Percentiles rank a stretch among this genome's conserved stretches.
These are phyloP conservation scores for Prionace glauca DNA, from an alignment of 2,797 vertebrate genomes.

Conservation along the genomic window DNA sequence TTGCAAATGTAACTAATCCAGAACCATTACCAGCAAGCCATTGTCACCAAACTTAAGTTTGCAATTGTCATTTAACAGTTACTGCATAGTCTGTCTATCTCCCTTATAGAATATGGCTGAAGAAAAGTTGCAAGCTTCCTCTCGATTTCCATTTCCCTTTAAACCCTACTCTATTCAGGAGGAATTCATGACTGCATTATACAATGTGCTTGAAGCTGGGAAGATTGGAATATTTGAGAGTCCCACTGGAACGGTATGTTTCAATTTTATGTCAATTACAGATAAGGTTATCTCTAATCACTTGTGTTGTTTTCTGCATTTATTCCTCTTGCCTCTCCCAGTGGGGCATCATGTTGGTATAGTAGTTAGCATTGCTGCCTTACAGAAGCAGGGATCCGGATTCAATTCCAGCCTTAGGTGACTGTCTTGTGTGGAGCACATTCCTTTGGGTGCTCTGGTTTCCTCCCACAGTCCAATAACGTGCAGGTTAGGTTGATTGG, in stretches of 20 bases:
- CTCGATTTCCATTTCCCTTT: slow-evolving; percentile 80
- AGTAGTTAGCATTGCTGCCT: too few relatives aligned
- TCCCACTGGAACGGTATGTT: slow-evolving; percentile 87
- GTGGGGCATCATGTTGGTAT: too few relatives aligned
- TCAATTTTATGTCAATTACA: not conserved
- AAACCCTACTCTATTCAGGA: slow-evolving; percentile 83
- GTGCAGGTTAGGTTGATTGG: too few relatives aligned
- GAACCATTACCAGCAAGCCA: not conserved
- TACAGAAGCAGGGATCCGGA: too few relatives aligned
- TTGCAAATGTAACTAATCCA: not conserved
- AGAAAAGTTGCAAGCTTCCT: not conserved
- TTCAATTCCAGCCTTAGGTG: too few relatives aligned
- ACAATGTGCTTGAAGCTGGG: slow-evolving; percentile 72
- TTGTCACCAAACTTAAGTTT: too few relatives aligned
- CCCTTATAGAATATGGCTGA: slow-evolving; percentile 15
- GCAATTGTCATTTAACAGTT: too few relatives aligned
- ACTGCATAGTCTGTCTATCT: not conserved
- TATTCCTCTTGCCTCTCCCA: too few relatives aligned
- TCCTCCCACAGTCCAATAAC: too few relatives aligned
- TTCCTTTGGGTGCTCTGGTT: too few relatives aligned
- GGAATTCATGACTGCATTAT: slow-evolving; percentile 82
- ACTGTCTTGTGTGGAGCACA: too few relatives aligned
- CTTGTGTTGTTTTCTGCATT: not conserved
- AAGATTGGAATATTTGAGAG: slow-evolving; percentile 96
- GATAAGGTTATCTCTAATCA: not conserved